Conservation (phyloP, 2,797 vertebrate genomes). For the Enteromius argenteus region DNA sequence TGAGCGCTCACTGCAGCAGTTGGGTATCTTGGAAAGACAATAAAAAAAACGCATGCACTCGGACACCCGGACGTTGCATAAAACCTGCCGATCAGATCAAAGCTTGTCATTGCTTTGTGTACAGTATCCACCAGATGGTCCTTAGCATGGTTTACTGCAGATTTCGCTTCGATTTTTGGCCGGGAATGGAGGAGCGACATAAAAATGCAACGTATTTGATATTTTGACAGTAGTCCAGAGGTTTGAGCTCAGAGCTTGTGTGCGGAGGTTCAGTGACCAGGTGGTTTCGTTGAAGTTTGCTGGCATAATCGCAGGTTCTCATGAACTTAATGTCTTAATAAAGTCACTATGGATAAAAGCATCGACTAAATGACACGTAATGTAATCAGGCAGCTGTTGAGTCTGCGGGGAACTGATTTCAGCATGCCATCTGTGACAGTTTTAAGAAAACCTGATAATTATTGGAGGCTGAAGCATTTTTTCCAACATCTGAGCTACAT, state of each 20-base stretch:
- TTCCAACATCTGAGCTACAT: constrained; percentile 56
- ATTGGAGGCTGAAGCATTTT: constrained; percentile 50
- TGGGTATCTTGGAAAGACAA: background rate
- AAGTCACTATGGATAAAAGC: constrained; percentile 38
- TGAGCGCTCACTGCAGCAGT: background rate
- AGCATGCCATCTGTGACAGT: constrained; percentile 46
- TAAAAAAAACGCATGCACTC: background rate
- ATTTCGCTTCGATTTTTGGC: background rate
- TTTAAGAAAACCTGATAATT: constrained; percentile 46
- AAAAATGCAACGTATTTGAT: background rate
- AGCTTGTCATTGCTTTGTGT: background rate
- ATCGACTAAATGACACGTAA: constrained; percentile 15
- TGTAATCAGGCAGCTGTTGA: constrained; percentile 25
- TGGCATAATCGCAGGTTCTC: constrained; percentile 12
- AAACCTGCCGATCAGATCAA: background rate
- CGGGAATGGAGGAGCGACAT: background rate
- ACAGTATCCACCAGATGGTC: background rate
- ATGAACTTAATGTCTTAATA: constrained; percentile 14
- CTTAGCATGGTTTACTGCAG: background rate
- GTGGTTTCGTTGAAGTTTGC: background rate
- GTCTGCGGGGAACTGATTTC: constrained; percentile 26
- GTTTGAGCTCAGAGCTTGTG: constrained; percentile 1
- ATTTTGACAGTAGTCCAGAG: background rate
- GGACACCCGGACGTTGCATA: background rate
- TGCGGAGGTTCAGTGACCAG: constrained; percentile 4